Percentiles rank a stretch among this genome's conserved stretches.
These are phyloP conservation scores for Haemorhous mexicanus DNA, from an alignment of 2,113 vertebrate genomes.

Conservation along the genomic window DNA sequence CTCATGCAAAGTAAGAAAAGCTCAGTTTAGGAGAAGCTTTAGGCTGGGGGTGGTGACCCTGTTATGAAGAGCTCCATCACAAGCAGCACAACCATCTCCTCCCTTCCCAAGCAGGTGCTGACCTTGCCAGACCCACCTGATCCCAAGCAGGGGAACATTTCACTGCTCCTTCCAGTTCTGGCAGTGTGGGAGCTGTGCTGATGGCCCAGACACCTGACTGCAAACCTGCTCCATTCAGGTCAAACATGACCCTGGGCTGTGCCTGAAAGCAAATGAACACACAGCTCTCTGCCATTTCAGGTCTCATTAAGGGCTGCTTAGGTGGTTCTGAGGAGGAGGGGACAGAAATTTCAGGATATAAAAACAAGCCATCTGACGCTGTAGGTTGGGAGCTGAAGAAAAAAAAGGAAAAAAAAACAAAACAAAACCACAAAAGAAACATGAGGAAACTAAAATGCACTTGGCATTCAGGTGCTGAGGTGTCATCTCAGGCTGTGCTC, in stretches of 20 bases:
- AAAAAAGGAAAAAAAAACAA: not conserved
- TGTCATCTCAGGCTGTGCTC: not conserved
- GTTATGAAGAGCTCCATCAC: not conserved
- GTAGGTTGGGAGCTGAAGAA: not conserved
- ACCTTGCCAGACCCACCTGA: not conserved
- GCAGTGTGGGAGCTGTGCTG: not conserved
- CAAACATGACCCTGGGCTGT: not conserved
- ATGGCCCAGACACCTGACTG: not conserved
- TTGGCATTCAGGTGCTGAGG: not conserved
- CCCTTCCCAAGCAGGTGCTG: not conserved
- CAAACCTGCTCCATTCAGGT: not conserved
- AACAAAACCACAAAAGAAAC: fast-evolving
- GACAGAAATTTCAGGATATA: not conserved
- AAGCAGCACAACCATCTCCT: not conserved
- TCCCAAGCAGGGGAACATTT: not conserved
- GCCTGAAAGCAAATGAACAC: not conserved
- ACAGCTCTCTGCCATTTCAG: not conserved
- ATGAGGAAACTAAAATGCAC: not conserved
- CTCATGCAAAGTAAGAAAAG: not conserved
- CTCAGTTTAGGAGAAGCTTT: not conserved
- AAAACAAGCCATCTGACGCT: not conserved
- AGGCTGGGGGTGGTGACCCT: fast-evolving
- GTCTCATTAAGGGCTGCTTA: not conserved
- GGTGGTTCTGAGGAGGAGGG: not conserved
- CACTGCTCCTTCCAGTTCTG: not conserved